A percentile compares a stretch with the other conserved stretches of the same genome.
These are phyloP conservation scores for Bungarus multicinctus DNA, from an alignment of 2,113 vertebrate species.

Conservation along the genomic window DNA sequence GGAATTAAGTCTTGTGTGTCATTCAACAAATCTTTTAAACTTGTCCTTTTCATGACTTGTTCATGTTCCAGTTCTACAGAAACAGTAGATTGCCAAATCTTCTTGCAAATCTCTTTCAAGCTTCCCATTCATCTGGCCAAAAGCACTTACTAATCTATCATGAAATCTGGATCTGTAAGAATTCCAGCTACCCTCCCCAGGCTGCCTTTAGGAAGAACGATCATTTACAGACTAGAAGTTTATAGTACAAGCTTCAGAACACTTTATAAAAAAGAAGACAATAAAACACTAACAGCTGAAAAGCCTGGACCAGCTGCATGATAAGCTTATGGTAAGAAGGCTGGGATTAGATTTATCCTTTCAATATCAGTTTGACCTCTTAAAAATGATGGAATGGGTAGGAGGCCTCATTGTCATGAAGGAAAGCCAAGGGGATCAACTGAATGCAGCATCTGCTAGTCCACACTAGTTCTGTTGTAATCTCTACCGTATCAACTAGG, in stretches of 20 bases:
- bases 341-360: constrained; percentile 59
- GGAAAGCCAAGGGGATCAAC: constrained; percentile 48
- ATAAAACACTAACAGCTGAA: constrained; percentile 61
- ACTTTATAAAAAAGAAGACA: constrained; percentile 22
- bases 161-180: background rate
- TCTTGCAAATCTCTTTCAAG: background rate
- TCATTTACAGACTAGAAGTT: background rate
- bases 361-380: constrained; percentile 63
- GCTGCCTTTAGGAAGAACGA: background rate
- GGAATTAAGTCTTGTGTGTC: background rate
- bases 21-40: background rate
- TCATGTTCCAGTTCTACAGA: background rate
- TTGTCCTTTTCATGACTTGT: background rate
- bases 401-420: constrained; percentile 36
- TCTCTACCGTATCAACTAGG: constrained; percentile 16
- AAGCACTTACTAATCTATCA: background rate
- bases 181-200: background rate
- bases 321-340: constrained; percentile 30
- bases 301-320: constrained; percentile 47
- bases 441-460: constrained; percentile 56
- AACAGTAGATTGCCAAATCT: background rate
- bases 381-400: constrained; percentile 55
- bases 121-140: background rate
- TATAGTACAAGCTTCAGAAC: background rate
- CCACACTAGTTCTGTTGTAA: constrained; percentile 31